phyloP scores from a whole-genome alignment of 2,888 invertebrate genomes.

The Drosophila paucipuncta region DNA sequence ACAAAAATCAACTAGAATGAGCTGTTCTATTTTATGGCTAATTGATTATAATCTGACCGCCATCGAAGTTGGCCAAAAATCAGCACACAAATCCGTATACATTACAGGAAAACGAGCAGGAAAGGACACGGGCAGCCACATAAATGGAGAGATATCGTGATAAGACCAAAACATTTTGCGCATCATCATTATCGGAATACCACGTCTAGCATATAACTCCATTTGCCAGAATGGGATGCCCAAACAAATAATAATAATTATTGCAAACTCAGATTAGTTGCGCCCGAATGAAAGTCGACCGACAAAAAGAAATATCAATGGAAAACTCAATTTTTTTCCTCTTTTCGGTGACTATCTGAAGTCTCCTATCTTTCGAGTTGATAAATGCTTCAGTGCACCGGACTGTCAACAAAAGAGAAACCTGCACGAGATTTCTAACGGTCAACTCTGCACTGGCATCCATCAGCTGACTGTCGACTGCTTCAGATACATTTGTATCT shows the following conservation, averaged over 20 bases:
- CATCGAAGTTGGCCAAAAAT: constrained; percentile 65
- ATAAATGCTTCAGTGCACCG: constrained; percentile 68
- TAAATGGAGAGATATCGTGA: constrained; percentile 51
- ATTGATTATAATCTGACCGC: constrained; percentile 71
- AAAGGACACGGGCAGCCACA: constrained; percentile 15
- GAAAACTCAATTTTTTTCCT: constrained; percentile 31
- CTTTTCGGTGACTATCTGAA: constrained; percentile 46
- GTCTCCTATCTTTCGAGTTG: constrained; percentile 57
- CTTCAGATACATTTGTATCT: constrained; percentile 39
- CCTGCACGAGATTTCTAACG: constrained; percentile 50
- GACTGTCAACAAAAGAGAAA: constrained; percentile 67
- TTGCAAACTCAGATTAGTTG: constrained; percentile 70
- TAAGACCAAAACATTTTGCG: constrained; percentile 63
- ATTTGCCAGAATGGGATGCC: constrained; percentile 12
- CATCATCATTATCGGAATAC: constrained; percentile 62
- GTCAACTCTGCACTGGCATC: constrained; percentile 44
- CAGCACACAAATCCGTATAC: constrained; percentile 72
- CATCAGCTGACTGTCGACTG: constrained; percentile 73
- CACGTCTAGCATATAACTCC: constrained; percentile 5
- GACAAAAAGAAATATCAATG: constrained; percentile 52
- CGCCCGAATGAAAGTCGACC: constrained; percentile 54
- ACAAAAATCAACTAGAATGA: constrained; percentile 42
- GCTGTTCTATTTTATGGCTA: constrained; percentile 69
- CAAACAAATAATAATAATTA: constrained; percentile 64
- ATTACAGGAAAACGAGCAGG: constrained; percentile 44